These are phyloP conservation scores for Prenolepis imparis DNA, from an alignment of 2,888 invertebrate species.

Conservation along the genomic window DNA sequence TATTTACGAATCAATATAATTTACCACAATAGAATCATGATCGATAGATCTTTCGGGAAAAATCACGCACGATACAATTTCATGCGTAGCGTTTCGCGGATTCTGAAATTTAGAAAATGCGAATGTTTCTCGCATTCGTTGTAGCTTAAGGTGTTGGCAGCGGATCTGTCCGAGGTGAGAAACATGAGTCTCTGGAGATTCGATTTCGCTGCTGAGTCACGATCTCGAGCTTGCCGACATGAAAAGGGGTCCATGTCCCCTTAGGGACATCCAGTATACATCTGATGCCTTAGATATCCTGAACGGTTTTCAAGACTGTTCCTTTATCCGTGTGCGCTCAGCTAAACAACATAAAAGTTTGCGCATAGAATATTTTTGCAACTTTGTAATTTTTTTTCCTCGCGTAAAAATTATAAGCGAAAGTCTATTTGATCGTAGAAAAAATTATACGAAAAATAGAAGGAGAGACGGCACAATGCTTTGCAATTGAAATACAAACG, in stretches of 20 bases:
- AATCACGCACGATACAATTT: constrained; percentile 65
- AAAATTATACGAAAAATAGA: constrained; percentile 4
- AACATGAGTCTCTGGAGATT: constrained; percentile 83
- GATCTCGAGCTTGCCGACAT: constrained; percentile 78
- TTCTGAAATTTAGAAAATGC: constrained; percentile 55
- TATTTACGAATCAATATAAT: constrained; percentile 72
- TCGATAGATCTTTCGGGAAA: constrained; percentile 68
- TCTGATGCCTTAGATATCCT: constrained; percentile 64
- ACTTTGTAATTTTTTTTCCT: background rate
- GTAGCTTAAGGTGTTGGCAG: constrained; percentile 72
- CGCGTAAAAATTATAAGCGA: background rate
- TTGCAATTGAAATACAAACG: background rate
- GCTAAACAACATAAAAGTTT: constrained; percentile 24
- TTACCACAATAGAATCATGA: constrained; percentile 39
- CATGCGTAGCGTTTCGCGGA: constrained; percentile 53
- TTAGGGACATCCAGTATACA: constrained; percentile 69
- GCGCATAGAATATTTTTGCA: background rate
- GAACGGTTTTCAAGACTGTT: constrained; percentile 58
- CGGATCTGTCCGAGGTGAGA: constrained; percentile 75
- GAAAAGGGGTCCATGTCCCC: constrained; percentile 72
- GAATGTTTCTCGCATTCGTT: constrained; percentile 71
- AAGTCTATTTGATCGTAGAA: background rate
- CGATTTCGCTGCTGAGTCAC: constrained; percentile 83
- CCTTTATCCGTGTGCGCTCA: constrained; percentile 23
- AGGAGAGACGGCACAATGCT: background rate